These are phyloP conservation scores for Blastomussa wellsi DNA, from an alignment of 92 coral and sea anemone species.

Conservation along the genomic window DNA sequence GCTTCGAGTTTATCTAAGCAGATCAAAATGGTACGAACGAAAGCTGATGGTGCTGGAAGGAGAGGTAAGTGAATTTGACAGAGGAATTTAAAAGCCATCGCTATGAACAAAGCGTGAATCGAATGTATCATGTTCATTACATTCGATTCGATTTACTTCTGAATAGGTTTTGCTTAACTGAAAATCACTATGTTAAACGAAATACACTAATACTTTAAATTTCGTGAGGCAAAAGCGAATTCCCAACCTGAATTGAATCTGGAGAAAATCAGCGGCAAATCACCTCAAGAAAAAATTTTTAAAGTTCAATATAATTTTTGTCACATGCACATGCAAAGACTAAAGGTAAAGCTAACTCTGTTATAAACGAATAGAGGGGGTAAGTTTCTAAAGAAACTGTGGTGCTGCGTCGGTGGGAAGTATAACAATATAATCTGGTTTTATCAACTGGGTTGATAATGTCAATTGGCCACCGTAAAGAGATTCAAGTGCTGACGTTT, in stretches of 20 bases:
- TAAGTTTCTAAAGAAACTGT: too few relatives aligned
- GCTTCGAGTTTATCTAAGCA: background rate
- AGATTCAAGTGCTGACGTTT: slow-evolving; percentile 15
- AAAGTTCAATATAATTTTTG: too few relatives aligned
- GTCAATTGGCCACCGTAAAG: too few relatives aligned
- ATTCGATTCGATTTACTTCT: background rate
- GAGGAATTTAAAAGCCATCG: background rate
- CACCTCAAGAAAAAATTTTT: too few relatives aligned
- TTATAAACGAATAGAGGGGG: too few relatives aligned
- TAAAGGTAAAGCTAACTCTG: too few relatives aligned
- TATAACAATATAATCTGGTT: too few relatives aligned
- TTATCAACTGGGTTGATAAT: too few relatives aligned
- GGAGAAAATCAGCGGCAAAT: background rate
- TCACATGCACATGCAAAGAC: too few relatives aligned
- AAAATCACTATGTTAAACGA: background rate
- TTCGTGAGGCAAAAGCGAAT: background rate
- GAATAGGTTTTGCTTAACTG: background rate
- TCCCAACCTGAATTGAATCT: background rate
- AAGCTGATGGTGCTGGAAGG: slow-evolving; percentile 71
- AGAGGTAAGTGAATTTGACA: slow-evolving; percentile 44
- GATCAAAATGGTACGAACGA: slow-evolving; percentile 83
- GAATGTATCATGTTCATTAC: background rate
- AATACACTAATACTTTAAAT: background rate
- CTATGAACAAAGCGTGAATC: background rate
- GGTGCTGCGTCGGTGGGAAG: too few relatives aligned